Evolutionary conservation across 1,140 invertebrate genomes (phyloP), one percentile per base, ranked within the genome.

Genomic region (Drosophila micromelanica): DNA sequence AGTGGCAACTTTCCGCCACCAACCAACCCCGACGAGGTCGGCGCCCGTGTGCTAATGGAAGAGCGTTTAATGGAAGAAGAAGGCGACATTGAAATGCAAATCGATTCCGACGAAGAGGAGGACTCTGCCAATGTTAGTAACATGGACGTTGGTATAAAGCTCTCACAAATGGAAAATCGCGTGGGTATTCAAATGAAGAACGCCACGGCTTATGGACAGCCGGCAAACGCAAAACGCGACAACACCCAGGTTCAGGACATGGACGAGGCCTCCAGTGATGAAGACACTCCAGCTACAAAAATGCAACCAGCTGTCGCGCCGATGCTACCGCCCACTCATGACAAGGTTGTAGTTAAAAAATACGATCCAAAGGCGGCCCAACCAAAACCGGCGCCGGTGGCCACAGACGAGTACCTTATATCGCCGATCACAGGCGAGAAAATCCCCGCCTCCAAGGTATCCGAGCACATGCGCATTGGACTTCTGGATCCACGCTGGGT

Each of bases 381-480:
- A 72, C 91, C 91, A 9, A 93, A 93, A 73, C 94, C 94, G 23
- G 92, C 94, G 4, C 93, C 94, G 9, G 90, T 93, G 3, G 84
- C 94, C 7, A 93, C 94, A 6, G 98, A 99, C 90, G 97, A 98
- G 80, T 99, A 96, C 93, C 94, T 99, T 13, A 98, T 99, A 63
- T 99, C 99, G 2, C 99, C 99, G 0, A 98, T 99, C 79, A 99
- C 98, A 17, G 98, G 98, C 38, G 99, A 99, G 91, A 96, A 96
- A 85, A 99, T 99, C 82, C 98, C 98, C 0, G 98, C 98, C 0
- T 97, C 96, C 79, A 99, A 99, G 92, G 97, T 99, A 3, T 97
- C 98, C 61, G 98, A 99, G 84, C 99, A 99, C 93, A 98, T 99
- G 95, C 95, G 98, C 64, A 99, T 99, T 91, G 98, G 98, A 52